Percentiles rank a stretch among this genome's conserved stretches.
These are phyloP conservation scores for Atherinosoma microstoma DNA, from an alignment of 2,797 vertebrate genomes.

Conservation along the genomic window DNA sequence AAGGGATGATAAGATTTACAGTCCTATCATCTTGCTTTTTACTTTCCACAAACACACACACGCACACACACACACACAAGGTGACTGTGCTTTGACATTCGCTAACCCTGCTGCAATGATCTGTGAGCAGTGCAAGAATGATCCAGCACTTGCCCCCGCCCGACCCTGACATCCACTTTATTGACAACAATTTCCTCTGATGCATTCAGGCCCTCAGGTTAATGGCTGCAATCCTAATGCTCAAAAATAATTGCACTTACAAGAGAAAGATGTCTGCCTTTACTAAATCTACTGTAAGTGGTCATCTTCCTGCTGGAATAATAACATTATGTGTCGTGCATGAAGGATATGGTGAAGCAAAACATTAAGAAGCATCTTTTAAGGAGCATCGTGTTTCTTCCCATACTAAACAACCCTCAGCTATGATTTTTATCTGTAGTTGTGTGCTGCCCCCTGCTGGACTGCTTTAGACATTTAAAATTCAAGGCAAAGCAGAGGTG, in stretches of 20 bases:
- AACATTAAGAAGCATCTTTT: slow-evolving; percentile 38
- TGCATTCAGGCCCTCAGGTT: slow-evolving; percentile 54
- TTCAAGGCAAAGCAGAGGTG: background rate
- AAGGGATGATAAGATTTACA: slow-evolving; percentile 41
- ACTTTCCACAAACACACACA: slow-evolving; percentile 25
- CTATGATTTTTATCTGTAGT: slow-evolving; percentile 16
- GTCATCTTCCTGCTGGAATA: slow-evolving; percentile 22
- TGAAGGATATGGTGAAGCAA: slow-evolving; percentile 16
- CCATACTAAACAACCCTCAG: slow-evolving; percentile 12
- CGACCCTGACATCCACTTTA: slow-evolving; percentile 63
- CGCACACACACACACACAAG: slow-evolving; percentile 22
- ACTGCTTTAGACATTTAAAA: slow-evolving; percentile 4
- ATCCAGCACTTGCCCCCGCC: slow-evolving; percentile 51
- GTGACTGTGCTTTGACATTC: slow-evolving; percentile 42
- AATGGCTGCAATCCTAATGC: slow-evolving; percentile 51
- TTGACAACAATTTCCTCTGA: slow-evolving; percentile 39
- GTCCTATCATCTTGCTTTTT: slow-evolving; percentile 48
- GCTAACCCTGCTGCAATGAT: slow-evolving; percentile 42
- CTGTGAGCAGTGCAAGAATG: slow-evolving; percentile 18
- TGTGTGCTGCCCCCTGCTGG: slow-evolving; percentile 70
- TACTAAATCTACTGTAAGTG: slow-evolving; percentile 33
- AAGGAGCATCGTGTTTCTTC: slow-evolving; percentile 12
- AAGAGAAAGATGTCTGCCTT: slow-evolving; percentile 47
- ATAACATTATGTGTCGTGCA: slow-evolving; percentile 23
- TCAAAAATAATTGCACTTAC: slow-evolving; percentile 41